A percentile compares a stretch with the other conserved stretches of the same genome.
Evolutionary conservation across 2,888 invertebrate genomes (phyloP).

Genomic region (Eumacrocentrus americanus): DNA sequence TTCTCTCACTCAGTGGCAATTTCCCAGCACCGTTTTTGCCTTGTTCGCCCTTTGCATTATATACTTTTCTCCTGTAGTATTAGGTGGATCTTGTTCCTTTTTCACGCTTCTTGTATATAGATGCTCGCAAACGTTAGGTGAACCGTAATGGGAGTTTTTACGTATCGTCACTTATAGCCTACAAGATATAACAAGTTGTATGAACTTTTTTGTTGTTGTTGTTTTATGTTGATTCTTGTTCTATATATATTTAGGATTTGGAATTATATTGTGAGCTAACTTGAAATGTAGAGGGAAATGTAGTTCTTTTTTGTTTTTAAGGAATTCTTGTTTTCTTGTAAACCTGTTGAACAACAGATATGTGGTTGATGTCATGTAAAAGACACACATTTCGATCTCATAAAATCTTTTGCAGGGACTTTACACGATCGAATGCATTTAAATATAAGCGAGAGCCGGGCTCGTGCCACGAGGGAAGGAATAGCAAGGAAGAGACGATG

Average conservation of each 20-base stretch:
- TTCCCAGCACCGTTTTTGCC: constrained; percentile 28
- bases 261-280: no score
- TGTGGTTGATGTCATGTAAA: no score
- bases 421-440: constrained; percentile 34
- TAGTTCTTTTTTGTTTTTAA: no score
- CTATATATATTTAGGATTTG: not conserved
- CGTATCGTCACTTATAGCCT: constrained; percentile 27
- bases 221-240: not conserved
- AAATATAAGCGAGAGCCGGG: constrained; percentile 27
- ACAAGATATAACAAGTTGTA: constrained; percentile 22
- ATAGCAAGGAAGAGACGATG: constrained; percentile 15
- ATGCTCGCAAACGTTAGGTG: constrained; percentile 50
- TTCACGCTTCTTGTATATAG: constrained; percentile 28
- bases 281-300: no score
- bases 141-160: constrained; percentile 49
- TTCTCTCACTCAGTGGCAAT: constrained; percentile 31
- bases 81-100: not conserved
- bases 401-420: constrained; percentile 27
- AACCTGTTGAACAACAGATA: no score
- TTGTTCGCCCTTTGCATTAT: constrained; percentile 26
- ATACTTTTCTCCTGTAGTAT: not conserved
- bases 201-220: constrained; percentile 18
- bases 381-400: constrained; percentile 14
- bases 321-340: no score
- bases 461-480: constrained; percentile 6